Evolutionary conservation across 1,140 invertebrate genomes (phyloP).

Genomic region (Zaprionus gabonicus): DNA sequence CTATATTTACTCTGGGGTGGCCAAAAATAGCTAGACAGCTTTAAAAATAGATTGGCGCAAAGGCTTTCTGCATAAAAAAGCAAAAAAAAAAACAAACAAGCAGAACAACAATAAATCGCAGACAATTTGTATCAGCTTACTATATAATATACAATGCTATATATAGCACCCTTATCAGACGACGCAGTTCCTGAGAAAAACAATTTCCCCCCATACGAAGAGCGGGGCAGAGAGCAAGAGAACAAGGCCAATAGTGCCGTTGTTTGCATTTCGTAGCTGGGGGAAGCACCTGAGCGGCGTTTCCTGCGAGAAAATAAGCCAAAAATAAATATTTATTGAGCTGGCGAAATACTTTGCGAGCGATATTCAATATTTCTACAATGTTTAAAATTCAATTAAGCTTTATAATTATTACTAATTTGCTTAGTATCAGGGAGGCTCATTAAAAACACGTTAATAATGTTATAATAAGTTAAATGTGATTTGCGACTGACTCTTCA

Average conservation of each 20-base stretch:
- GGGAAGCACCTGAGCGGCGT: slow-evolving; percentile 58
- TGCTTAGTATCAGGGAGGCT: background rate
- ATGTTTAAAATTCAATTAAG: background rate
- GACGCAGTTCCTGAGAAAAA: slow-evolving; percentile 65
- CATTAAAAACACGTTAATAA: slow-evolving; percentile 4
- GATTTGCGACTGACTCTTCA: background rate
- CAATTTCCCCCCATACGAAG: background rate
- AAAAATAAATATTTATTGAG: slow-evolving; percentile 42
- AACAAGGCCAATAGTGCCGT: slow-evolving; percentile 31
- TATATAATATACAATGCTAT: background rate
- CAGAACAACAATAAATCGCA: slow-evolving; percentile 30
- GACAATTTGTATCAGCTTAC: slow-evolving; percentile 49
- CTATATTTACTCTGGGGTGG: background rate
- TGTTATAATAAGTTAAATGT: background rate
- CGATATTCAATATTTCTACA: background rate
- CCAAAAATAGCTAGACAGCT: slow-evolving; percentile 48
- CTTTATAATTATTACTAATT: background rate
- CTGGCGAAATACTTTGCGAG: slow-evolving; percentile 34
- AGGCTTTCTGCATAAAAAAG: slow-evolving; percentile 62
- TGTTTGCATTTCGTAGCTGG: slow-evolving; percentile 50
- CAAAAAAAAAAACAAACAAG: slow-evolving; percentile 40
- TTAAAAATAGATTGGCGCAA: slow-evolving; percentile 59
- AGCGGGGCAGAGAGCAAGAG: background rate
- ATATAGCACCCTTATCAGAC: slow-evolving; percentile 52
- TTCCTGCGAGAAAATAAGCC: slow-evolving; percentile 41